These are phyloP conservation scores for Hirundichthys speculiger DNA, from an alignment of 2,113 vertebrate species.

Conservation along the genomic window DNA sequence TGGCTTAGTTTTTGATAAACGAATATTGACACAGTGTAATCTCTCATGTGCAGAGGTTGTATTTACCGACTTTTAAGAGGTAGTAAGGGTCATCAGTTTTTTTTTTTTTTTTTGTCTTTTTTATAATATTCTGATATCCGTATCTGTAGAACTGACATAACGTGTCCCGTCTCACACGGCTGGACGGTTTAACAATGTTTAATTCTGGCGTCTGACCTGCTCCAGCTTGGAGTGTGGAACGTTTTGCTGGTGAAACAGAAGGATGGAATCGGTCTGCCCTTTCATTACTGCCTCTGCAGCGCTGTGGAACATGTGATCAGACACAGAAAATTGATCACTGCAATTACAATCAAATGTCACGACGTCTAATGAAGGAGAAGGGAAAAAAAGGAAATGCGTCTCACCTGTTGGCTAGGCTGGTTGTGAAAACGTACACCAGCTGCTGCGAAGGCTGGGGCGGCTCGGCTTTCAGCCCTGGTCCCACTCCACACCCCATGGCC, in stretches of 20 bases:
- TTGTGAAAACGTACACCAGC: background rate
- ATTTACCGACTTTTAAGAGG: too few species aligned
- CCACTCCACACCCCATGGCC: background rate
- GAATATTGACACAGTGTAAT: too few species aligned
- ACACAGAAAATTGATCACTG: background rate
- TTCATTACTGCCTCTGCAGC: constrained; percentile 96
- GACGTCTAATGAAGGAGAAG: background rate
- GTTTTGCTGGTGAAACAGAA: constrained; percentile 96
- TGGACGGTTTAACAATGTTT: too few species aligned
- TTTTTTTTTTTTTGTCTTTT: too few species aligned
- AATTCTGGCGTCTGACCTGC: constrained; percentile 81
- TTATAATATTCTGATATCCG: too few species aligned
- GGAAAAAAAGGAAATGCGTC: background rate
- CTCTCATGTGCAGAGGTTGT: too few species aligned
- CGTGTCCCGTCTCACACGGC: too few species aligned
- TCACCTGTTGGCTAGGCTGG: constrained; percentile 3
- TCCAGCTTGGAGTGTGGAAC: constrained; percentile 91
- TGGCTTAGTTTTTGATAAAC: too few species aligned
- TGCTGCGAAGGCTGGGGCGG: background rate
- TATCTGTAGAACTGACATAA: too few species aligned
- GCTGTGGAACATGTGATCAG: constrained; percentile 77
- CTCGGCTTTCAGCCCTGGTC: background rate
- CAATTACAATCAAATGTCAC: background rate
- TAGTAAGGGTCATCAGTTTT: too few species aligned
- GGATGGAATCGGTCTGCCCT: constrained; percentile 92